phyloP scores from a whole-genome alignment of 2,797 vertebrate species.

The Perodicticus potto region DNA sequence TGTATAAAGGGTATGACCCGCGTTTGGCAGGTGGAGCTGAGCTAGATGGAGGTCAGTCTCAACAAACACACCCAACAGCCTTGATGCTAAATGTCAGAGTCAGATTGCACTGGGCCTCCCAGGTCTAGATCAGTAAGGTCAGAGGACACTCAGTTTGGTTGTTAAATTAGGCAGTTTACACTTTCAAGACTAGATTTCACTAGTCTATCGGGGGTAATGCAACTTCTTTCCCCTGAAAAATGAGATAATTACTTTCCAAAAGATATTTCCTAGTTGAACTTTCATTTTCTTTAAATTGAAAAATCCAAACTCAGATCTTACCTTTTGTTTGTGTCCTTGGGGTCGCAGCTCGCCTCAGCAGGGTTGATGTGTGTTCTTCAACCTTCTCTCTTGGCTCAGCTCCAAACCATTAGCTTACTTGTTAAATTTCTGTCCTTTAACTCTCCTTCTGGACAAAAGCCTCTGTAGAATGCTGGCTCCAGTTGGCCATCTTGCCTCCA shows the following conservation, averaged over 20 bases:
- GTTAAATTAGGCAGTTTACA: neutral
- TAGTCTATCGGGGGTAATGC: neutral
- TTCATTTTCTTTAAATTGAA: neutral
- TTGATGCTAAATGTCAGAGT: neutral
- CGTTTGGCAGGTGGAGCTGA: neutral
- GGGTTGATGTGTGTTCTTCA: no score
- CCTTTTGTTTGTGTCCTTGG: no score
- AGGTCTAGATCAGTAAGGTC: neutral
- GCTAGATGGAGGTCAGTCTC: neutral
- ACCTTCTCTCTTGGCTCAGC: no score
- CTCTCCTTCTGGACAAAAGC: no score
- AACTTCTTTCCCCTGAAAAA: neutral
- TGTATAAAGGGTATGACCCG: accelerated
- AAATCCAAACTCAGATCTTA: constrained; percentile 10
- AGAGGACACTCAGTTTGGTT: neutral
- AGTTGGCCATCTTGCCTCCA: no score
- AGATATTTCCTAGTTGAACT: neutral
- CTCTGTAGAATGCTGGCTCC: no score
- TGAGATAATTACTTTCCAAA: neutral
- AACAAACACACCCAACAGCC: neutral
- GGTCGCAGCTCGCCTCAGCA: no score
- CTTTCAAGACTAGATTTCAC: neutral
- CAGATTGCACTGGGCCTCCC: neutral
- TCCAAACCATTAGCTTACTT: no score
- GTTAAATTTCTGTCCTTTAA: no score